Conservation (phyloP, 2,888 invertebrate species). For the Parnassius apollo region DNA sequence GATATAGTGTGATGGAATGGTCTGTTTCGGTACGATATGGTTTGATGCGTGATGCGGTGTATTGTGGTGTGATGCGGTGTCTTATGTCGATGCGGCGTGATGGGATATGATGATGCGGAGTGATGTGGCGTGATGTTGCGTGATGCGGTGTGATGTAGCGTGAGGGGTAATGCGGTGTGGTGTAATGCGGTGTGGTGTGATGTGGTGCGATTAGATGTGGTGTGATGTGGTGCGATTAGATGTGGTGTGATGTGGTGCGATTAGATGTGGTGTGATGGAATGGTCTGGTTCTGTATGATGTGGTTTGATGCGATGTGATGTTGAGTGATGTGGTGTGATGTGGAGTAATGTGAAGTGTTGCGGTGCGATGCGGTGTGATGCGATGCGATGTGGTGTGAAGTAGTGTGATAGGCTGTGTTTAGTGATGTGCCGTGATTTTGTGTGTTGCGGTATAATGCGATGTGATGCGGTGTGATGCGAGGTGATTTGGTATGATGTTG, state of each 20-base stretch:
- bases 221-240: neutral
- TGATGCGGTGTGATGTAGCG: no score
- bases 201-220: no score
- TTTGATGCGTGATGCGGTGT: no score
- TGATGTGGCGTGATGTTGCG: no score
- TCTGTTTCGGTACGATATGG: no score
- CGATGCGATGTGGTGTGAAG: neutral
- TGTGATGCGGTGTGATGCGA: neutral
- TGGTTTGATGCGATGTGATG: neutral
- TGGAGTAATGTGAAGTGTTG: neutral
- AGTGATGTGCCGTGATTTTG: no score
- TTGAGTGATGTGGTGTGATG: neutral
- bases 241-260: neutral
- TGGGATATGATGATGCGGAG: no score
- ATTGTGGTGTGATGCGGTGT: no score
- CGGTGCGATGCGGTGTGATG: neutral
- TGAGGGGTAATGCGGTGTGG: no score
- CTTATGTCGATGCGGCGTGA: no score
- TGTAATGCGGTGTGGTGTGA: neutral
- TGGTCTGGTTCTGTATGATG: neutral
- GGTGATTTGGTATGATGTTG: neutral
- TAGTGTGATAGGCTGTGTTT: neutral
- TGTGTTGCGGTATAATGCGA: neutral
- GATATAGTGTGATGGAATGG: no score
- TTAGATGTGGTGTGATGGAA: neutral